Conservation (phyloP, 2,888 invertebrate species). For the Notodonta dromedarius region DNA sequence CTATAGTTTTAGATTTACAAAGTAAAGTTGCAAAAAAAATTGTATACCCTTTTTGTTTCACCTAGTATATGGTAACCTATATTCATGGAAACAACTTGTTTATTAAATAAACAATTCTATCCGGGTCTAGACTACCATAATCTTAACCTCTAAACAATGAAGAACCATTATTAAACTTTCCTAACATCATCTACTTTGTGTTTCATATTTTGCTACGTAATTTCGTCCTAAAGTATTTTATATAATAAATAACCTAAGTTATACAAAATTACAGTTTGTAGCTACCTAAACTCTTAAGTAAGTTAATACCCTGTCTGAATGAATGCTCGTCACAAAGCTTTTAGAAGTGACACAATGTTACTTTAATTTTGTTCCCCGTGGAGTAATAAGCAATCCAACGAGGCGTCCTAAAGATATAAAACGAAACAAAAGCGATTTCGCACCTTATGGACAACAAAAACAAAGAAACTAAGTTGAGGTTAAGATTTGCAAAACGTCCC, state of each 20-base stretch:
- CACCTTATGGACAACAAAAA: constrained; percentile 8
- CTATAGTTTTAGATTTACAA: no score
- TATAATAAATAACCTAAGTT: constrained; percentile 34
- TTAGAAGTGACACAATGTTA: constrained; percentile 41
- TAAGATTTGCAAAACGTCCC: neutral
- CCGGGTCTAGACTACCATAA: no score
- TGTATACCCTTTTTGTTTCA: no score
- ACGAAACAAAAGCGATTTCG: constrained; percentile 14
- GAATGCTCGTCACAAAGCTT: constrained; percentile 46
- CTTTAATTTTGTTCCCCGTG: constrained; percentile 46
- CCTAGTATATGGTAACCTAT: no score
- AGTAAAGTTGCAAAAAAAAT: no score
- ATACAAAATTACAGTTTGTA: constrained; percentile 36
- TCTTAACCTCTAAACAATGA: neutral
- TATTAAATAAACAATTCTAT: no score
- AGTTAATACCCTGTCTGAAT: constrained; percentile 40
- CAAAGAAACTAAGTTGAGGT: constrained; percentile 1
- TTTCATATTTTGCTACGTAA: constrained; percentile 7
- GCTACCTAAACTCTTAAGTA: constrained; percentile 41
- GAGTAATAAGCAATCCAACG: constrained; percentile 30
- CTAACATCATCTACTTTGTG: neutral
- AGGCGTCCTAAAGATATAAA: constrained; percentile 15
- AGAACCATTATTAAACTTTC: neutral
- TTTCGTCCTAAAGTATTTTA: constrained; percentile 2
- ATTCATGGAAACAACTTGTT: no score